Evolutionary conservation across 2,113 vertebrate genomes (phyloP).

Genomic region (Hemiprocne comata): DNA sequence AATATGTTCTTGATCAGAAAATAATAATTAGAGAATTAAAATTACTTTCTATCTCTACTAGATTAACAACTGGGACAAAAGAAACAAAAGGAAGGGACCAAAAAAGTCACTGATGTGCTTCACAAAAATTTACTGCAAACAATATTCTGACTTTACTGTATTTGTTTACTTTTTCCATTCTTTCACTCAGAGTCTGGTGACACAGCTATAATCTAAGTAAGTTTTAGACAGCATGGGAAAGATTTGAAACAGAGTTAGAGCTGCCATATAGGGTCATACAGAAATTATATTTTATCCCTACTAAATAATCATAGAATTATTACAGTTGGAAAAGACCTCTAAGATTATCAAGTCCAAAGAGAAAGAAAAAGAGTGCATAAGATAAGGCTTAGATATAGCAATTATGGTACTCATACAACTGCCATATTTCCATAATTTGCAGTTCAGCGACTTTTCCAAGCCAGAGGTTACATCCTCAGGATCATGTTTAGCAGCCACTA

Average conservation of each 20-base stretch:
- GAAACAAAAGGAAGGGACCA: neutral
- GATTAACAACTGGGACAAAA: neutral
- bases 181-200: neutral
- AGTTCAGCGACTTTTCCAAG: neutral
- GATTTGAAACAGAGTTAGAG: neutral
- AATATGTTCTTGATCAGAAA: neutral
- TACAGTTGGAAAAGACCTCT: too few relatives aligned
- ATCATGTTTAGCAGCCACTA: neutral
- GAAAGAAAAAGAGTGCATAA: neutral
- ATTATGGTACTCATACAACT: neutral
- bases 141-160: neutral
- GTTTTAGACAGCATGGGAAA: neutral
- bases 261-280: neutral
- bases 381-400: neutral
- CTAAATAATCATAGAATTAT: neutral
- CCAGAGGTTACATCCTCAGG: neutral
- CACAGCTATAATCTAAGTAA: neutral
- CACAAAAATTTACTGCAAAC: neutral
- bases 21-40: neutral
- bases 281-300: neutral
- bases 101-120: neutral
- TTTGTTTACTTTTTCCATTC: neutral
- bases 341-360: too few relatives aligned
- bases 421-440: neutral
- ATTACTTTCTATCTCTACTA: neutral